Conservation (phyloP, 2,113 vertebrate species). For the Crocuta crocuta region DNA sequence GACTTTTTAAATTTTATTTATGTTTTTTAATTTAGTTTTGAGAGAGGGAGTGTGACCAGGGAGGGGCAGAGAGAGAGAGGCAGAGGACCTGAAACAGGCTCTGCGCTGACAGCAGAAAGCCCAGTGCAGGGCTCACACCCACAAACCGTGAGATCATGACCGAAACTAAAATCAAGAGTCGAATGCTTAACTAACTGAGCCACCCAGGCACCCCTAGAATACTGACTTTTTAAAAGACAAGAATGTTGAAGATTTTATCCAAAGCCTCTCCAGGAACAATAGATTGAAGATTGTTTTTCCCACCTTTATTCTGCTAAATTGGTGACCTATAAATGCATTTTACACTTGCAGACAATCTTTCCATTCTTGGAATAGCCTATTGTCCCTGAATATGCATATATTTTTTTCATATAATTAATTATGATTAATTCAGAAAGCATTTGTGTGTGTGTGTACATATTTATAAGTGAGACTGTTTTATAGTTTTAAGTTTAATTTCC, state of each 20-base stretch:
- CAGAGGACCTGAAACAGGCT: too few species aligned
- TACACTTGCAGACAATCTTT: conserved; percentile 1
- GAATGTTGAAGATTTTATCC: background rate
- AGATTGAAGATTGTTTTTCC: conserved; percentile 35
- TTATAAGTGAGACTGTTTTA: background rate
- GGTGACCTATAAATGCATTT: conserved; percentile 22
- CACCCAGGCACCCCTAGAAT: background rate
- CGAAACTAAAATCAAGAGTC: too few species aligned
- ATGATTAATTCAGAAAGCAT: conserved; percentile 18
- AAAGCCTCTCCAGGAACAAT: conserved; percentile 20
- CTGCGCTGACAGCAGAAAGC: too few species aligned
- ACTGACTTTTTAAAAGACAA: background rate
- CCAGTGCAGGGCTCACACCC: too few species aligned
- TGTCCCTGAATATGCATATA: background rate
- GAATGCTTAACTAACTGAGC: too few species aligned
- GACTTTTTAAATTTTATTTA: background rate
- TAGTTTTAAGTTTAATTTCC: conserved; percentile 25
- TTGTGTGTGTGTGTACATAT: background rate
- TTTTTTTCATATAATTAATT: conserved; percentile 15
- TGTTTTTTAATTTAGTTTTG: too few species aligned
- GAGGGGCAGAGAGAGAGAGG: too few species aligned
- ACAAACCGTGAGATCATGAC: too few species aligned
- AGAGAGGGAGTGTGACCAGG: too few species aligned
- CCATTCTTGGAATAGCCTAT: background rate
- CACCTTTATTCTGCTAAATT: background rate